phyloP scores from a whole-genome alignment of 2,888 invertebrate species.

The Colletes collaris region DNA sequence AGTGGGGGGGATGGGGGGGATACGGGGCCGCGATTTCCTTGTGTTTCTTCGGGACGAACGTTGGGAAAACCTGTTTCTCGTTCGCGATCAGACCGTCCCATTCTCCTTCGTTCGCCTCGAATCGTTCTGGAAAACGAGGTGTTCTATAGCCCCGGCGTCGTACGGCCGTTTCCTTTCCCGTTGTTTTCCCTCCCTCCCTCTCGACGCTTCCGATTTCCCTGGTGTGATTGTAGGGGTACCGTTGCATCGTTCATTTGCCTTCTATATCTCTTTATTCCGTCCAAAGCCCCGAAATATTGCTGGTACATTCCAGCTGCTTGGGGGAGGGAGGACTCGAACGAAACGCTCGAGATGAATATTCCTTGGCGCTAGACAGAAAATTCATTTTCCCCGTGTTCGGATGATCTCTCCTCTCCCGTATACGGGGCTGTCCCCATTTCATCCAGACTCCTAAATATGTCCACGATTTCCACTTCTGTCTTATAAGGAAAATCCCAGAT shows the following conservation, averaged over 20 bases:
- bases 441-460: too few species aligned
- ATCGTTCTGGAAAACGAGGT: slow-evolving; percentile 59
- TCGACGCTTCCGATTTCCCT: slow-evolving; percentile 52
- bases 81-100: slow-evolving; percentile 51
- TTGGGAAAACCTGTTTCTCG: slow-evolving; percentile 42
- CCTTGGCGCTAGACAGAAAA: slow-evolving; percentile 44
- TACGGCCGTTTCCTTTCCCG: slow-evolving; percentile 34
- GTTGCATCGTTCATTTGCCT: slow-evolving; percentile 64
- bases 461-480: too few species aligned
- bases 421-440: neutral
- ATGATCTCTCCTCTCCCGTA: slow-evolving; percentile 11
- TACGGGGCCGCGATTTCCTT: slow-evolving; percentile 35
- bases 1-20: too few species aligned
- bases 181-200: slow-evolving; percentile 43
- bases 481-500: too few species aligned
- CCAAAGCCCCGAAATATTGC: slow-evolving; percentile 53
- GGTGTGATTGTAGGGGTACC: slow-evolving; percentile 54
- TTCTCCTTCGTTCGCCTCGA: slow-evolving; percentile 35
- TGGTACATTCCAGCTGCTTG: slow-evolving; percentile 21
- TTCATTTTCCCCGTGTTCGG: slow-evolving; percentile 47
- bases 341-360: slow-evolving; percentile 60
- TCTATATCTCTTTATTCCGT: slow-evolving; percentile 51
- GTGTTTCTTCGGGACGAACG: slow-evolving; percentile 3
- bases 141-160: slow-evolving; percentile 26
- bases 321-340: slow-evolving; percentile 13